Percentiles rank a stretch among this genome's conserved stretches.
phyloP scores from a whole-genome alignment of 2,113 vertebrate species.

The Brachyistius frenatus region DNA sequence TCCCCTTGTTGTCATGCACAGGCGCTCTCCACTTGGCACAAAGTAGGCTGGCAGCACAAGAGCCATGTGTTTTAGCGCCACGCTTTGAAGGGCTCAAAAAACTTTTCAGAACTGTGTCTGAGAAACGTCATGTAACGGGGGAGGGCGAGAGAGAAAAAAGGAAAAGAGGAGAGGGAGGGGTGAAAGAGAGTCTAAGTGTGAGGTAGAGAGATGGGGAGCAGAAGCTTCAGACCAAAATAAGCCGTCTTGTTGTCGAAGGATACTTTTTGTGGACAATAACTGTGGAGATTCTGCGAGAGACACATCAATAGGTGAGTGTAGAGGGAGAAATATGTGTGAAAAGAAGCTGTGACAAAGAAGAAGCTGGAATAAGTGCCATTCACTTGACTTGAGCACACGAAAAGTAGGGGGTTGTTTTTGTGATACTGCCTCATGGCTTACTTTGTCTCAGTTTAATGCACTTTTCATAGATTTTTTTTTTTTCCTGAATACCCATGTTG shows the following conservation, averaged over 20 bases:
- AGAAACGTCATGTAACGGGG: conserved; percentile 39
- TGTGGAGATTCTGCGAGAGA: conserved; percentile 21
- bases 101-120: conserved; percentile 68
- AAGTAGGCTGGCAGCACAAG: conserved; percentile 79
- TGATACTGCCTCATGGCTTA: background rate
- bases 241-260: conserved; percentile 22
- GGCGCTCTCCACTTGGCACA: conserved; percentile 78
- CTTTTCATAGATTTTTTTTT: conserved; percentile 12
- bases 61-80: conserved; percentile 80
- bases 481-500: background rate
- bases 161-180: conserved; percentile 23
- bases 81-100: conserved; percentile 77
- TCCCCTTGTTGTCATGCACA: conserved; percentile 85
- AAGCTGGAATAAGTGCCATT: conserved; percentile 24
- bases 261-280: conserved; percentile 9
- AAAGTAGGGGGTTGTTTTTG: conserved; percentile 29
- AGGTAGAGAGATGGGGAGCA: conserved; percentile 57
- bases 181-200: conserved; percentile 28
- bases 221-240: conserved; percentile 50
- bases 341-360: background rate
- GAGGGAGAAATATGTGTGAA: background rate
- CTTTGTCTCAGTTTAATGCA: background rate
- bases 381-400: conserved; percentile 20
- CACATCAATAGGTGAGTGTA: conserved; percentile 58
- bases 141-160: conserved; percentile 25